Evolutionary conservation across 2,113 vertebrate species (phyloP).

Genomic region (Sminthopsis crassicaudata): DNA sequence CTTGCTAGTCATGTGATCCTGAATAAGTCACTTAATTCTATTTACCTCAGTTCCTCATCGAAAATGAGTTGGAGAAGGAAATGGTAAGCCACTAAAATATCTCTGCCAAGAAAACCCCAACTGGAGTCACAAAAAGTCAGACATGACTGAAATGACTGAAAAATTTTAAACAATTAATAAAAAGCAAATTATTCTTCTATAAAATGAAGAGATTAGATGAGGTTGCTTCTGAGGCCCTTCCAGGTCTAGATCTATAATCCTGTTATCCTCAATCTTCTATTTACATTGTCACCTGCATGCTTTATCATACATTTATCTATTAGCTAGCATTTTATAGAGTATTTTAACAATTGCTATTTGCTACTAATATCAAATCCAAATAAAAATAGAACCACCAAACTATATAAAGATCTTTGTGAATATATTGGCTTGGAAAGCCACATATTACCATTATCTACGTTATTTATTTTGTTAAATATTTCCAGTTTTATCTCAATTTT

Average conservation of each 20-base stretch:
- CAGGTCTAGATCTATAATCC: background rate
- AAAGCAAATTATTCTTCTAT: background rate
- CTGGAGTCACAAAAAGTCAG: background rate
- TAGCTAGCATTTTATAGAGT: background rate
- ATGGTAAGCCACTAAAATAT: background rate
- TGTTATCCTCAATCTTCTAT: background rate
- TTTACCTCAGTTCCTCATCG: background rate
- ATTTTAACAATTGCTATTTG: background rate
- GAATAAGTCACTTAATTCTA: background rate
- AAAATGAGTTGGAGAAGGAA: background rate
- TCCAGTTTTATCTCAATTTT: background rate
- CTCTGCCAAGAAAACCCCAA: background rate
- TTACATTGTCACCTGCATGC: background rate
- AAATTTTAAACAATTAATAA: background rate
- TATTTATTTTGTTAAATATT: background rate
- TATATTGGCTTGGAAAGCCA: background rate
- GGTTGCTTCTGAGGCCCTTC: background rate
- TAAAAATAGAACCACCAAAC: background rate
- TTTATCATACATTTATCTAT: background rate
- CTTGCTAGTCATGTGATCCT: background rate
- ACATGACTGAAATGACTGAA: background rate
- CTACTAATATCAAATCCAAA: background rate
- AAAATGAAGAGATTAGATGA: background rate
- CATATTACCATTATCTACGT: background rate
- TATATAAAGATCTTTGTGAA: background rate